Conservation (phyloP, 2,797 vertebrate genomes). For the Falco concolor region DNA sequence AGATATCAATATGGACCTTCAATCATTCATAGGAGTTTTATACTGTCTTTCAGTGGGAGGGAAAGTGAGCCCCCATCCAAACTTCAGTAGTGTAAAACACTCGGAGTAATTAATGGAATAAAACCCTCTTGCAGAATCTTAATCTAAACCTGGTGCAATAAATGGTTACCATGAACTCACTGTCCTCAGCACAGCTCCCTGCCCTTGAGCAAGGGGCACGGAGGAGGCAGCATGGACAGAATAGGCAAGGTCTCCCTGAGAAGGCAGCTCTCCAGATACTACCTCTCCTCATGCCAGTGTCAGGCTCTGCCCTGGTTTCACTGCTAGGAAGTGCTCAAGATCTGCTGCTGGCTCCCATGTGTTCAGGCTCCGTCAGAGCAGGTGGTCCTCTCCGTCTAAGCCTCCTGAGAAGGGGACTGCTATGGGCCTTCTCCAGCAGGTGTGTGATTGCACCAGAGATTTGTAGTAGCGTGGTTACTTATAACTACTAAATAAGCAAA, state of each 20-base stretch:
- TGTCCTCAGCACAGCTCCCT: neutral
- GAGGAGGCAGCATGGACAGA: neutral
- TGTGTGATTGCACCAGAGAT: neutral
- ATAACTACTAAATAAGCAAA: neutral
- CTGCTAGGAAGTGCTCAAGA: neutral
- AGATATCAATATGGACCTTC: neutral
- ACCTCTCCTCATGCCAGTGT: neutral
- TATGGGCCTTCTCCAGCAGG: neutral
- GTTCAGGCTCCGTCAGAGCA: neutral
- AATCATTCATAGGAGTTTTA: neutral
- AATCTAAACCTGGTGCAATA: neutral
- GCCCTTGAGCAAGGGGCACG: neutral
- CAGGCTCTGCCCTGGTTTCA: neutral
- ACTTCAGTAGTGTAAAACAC: neutral
- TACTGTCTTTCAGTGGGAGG: neutral
- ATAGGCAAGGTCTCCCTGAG: neutral
- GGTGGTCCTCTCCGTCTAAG: neutral
- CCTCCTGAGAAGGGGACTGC: neutral
- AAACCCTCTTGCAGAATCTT: neutral
- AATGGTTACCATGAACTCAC: neutral
- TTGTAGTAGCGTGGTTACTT: neutral
- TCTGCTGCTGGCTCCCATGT: neutral
- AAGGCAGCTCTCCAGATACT: neutral
- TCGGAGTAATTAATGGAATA: neutral
- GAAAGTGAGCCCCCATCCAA: neutral